Evolutionary conservation across 2,113 vertebrate species (phyloP), one percentile per base, ranked within the genome.

Genomic region (Nycticebus coucang): DNA sequence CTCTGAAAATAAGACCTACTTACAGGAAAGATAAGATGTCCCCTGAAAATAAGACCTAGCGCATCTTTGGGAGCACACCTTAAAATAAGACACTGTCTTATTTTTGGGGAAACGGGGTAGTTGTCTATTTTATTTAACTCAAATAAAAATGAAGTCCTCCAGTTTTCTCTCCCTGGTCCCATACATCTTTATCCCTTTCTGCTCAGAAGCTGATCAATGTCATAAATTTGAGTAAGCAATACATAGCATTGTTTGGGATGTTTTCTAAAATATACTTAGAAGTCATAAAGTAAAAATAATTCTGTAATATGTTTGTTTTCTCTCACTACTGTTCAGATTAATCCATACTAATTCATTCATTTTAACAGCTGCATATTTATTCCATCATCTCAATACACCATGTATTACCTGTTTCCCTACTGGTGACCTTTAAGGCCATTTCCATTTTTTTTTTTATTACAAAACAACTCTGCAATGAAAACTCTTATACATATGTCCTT

Each of bases 381-480:
- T 80, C 72, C 37, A 33, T 21, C n/a, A 64, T 14, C 14, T 72
- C 28, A 93, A 57, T 37, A 77, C 3, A 77, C 22, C 78, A 68
- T 50, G 41, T 28, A 19, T 35, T 55, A 89, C 78, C 4, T 85
- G 19, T 72, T 87, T 87, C 78, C 53, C 19, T 37, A 24, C 28
- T 88, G 41, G 57, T 62, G 30, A 57, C 22, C 6, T 74, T 3
- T 74, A 22, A 90, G 71, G 35, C 19, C 86, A 4, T 69, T 95
- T 90, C 26, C 26, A 74, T 13, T 79, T 96, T 41, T 41, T 82
- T 80, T 50, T 21, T 10, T n/a, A 80, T 21, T 41, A 81, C 26
- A 95, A 95, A 87, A 80, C 37, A 84, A 85, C 72, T 95, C 80
- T 77, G 45, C 30, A 41, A 68, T 82, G 22, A 92, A 68, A 60